Percentiles rank a stretch among this genome's conserved stretches.
Conservation (phyloP, 1,140 invertebrate species). For the Drosophila saltans region DNA sequence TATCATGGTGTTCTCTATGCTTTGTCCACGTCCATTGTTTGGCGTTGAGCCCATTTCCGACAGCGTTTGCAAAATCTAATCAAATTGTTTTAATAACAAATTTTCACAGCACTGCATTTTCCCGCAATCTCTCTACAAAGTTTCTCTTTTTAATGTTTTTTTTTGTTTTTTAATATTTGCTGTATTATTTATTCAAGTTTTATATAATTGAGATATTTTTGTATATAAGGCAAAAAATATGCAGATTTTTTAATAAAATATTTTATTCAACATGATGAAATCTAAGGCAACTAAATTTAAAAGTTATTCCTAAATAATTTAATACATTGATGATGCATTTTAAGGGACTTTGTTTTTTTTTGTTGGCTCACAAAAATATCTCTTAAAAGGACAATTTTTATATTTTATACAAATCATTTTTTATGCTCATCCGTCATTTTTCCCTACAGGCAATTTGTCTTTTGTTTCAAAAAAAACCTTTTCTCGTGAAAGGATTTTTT, state of each 20-base stretch:
- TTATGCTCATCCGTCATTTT: no score
- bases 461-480: no score
- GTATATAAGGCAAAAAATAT: not conserved
- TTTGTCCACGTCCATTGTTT: slow-evolving; percentile 7
- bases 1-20: not conserved
- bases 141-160: not conserved
- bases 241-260: not conserved
- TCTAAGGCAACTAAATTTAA: not conserved
- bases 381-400: no score
- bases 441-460: no score
- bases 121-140: not conserved
- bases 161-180: not conserved
- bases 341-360: no score
- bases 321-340: no score
- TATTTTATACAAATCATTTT: no score
- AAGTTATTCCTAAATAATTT: not conserved
- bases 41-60: not conserved
- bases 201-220: slow-evolving; percentile 11
- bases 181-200: not conserved
- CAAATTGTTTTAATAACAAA: slow-evolving; percentile 10
- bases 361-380: no score
- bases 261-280: not conserved
- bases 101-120: slow-evolving; percentile 3
- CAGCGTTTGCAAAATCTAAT: slow-evolving; percentile 6
- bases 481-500: no score